A percentile compares a stretch with the other conserved stretches of the same genome.
Evolutionary conservation across 2,888 invertebrate species (phyloP).

Genomic region (Trilocha varians): DNA sequence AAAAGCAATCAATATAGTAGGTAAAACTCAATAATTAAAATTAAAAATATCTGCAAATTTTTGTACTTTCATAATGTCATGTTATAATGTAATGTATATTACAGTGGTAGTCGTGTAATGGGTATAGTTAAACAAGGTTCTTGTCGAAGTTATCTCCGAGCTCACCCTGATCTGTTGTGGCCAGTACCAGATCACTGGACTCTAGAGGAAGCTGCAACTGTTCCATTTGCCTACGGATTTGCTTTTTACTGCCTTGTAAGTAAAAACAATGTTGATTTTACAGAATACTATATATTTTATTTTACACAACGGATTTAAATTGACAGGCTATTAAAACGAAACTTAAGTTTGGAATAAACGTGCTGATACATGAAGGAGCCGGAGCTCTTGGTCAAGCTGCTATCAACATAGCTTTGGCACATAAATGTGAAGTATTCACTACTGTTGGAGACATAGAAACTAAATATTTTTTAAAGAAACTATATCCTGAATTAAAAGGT

Average conservation of each 20-base stretch:
- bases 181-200: slow-evolving; percentile 79
- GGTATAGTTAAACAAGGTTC: slow-evolving; percentile 71
- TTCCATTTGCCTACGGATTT: slow-evolving; percentile 81
- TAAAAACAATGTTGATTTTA: no score
- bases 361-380: no score
- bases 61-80: no score
- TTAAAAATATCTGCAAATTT: no score
- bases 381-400: no score
- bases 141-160: slow-evolving; percentile 67
- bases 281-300: no score
- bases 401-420: slow-evolving; percentile 15
- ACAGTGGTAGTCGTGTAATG: slow-evolving; percentile 74
- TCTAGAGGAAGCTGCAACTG: slow-evolving; percentile 81
- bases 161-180: slow-evolving; percentile 72
- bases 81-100: no score
- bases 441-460: no score
- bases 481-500: slow-evolving; percentile 44
- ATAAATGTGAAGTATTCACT: slow-evolving; percentile 17
- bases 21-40: no score
- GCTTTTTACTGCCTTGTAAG: slow-evolving; percentile 52
- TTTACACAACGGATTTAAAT: no score
- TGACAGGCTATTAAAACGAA: no score
- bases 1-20: no score
- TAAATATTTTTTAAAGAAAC: background rate
- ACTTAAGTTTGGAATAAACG: background rate